Conservation (phyloP, 2,113 vertebrate genomes). For the Sprattus sprattus region DNA sequence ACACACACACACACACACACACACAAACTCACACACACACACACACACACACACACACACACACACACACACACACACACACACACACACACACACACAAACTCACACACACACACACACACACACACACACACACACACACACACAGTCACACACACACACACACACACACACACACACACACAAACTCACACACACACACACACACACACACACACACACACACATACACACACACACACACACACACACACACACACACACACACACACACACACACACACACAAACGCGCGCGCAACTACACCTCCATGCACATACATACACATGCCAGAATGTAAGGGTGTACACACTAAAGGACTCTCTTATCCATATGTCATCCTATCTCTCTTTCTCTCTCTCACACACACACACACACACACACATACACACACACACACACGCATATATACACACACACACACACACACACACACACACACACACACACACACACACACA, state of each 20-base stretch:
- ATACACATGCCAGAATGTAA: neutral
- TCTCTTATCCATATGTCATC: neutral
- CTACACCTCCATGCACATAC: neutral
- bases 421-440: no score
- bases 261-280: neutral
- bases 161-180: neutral
- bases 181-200: neutral
- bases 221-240: neutral
- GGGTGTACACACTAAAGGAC: neutral
- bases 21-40: neutral
- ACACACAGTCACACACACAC: no score
- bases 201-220: neutral
- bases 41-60: neutral
- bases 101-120: neutral
- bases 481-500: conserved; percentile 7
- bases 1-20: neutral
- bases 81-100: neutral
- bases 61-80: neutral
- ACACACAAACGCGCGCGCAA: neutral
- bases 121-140: neutral
- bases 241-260: neutral
- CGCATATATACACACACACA: no score
- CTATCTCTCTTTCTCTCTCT: neutral
- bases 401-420: neutral
- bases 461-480: no score